These are phyloP conservation scores for Tychaedon coryphoeus DNA, from an alignment of 2,113 vertebrate genomes.

Conservation along the genomic window DNA sequence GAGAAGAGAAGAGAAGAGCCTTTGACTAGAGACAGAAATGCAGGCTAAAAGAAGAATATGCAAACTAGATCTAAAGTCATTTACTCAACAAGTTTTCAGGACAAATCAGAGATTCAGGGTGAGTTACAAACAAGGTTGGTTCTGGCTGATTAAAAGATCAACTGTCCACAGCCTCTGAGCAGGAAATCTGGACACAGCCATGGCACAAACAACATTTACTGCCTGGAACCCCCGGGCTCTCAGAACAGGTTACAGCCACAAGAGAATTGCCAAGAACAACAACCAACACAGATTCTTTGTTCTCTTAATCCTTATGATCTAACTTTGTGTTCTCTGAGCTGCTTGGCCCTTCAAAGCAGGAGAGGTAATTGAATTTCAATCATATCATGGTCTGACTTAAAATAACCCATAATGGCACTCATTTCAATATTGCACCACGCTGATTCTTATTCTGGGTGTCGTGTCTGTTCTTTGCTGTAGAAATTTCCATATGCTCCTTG, in stretches of 20 bases:
- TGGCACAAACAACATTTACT: not conserved
- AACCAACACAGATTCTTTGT: not conserved
- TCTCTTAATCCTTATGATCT: not conserved
- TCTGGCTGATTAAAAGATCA: not conserved
- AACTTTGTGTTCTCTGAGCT: not conserved
- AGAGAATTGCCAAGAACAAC: not conserved
- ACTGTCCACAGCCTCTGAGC: not conserved
- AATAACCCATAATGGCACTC: conserved; percentile 11
- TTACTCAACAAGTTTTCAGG: not conserved
- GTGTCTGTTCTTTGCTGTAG: not conserved
- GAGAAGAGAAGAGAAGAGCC: not conserved
- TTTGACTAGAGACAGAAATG: not conserved
- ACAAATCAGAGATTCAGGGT: not conserved
- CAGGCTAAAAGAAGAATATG: not conserved
- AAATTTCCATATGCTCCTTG: conserved; percentile 64
- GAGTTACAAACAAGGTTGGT: not conserved
- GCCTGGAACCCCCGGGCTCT: not conserved
- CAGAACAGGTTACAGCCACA: not conserved
- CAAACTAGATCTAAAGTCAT: not conserved
- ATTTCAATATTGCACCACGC: not conserved
- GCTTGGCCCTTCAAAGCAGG: not conserved
- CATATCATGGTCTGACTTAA: not conserved
- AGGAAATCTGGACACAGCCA: not conserved
- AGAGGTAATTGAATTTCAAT: conserved; percentile 47
- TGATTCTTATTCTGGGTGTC: conserved; percentile 35